Percentiles rank a stretch among this genome's conserved stretches.
phyloP scores from a whole-genome alignment of 2,113 vertebrate species.

The Bufo gargarizans region DNA sequence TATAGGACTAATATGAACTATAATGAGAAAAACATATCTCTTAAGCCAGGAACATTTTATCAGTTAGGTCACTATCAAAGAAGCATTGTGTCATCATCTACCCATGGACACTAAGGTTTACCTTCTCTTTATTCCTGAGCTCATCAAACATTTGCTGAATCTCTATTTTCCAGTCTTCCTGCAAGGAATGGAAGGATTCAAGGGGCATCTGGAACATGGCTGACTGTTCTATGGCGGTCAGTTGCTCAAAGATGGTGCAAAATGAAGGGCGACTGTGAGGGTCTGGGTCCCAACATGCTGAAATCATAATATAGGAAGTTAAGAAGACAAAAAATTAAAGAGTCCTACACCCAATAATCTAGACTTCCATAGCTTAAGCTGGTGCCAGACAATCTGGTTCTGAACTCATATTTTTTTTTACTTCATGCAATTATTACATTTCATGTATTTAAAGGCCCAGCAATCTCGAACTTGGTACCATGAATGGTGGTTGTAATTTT shows the following conservation, averaged over 20 bases:
- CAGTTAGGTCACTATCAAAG: too few species aligned
- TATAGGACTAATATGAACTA: too few species aligned
- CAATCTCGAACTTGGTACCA: too few species aligned
- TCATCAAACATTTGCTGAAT: conserved; percentile 92
- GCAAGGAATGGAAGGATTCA: conserved; percentile 89
- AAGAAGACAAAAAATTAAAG: not conserved
- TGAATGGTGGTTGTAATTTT: too few species aligned
- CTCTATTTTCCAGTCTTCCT: conserved; percentile 91
- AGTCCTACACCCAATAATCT: not conserved
- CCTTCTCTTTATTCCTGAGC: conserved; percentile 90
- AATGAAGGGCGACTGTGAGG: conserved; percentile 84
- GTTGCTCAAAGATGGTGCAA: conserved; percentile 76
- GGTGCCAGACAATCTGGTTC: not conserved
- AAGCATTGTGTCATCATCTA: not conserved
- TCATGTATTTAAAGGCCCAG: not conserved
- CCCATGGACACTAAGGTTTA: conserved; percentile 55
- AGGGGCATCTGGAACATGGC: conserved; percentile 91
- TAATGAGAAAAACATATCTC: too few species aligned
- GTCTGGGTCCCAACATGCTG: conserved; percentile 89
- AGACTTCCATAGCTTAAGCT: not conserved
- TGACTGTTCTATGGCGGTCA: conserved; percentile 85
- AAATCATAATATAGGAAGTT: not conserved
- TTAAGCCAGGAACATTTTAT: too few species aligned
- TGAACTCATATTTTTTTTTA: too few species aligned
- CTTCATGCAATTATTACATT: not conserved